These are phyloP conservation scores for Leptopilina drosophilae DNA, from an alignment of 2,888 invertebrate species.

Conservation along the genomic window DNA sequence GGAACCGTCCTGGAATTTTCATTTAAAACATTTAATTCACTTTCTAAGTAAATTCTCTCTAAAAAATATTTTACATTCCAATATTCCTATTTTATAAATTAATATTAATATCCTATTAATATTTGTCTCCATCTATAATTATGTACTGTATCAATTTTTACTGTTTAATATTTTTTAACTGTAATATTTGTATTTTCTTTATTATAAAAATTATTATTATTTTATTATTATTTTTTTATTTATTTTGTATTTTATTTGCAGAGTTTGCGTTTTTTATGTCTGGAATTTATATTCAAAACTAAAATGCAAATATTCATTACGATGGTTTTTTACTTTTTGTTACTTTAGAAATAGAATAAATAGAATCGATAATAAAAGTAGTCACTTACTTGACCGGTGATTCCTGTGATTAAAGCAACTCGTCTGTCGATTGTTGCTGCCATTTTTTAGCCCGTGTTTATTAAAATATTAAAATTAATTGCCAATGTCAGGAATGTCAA, in stretches of 20 bases:
- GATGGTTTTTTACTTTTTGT: not conserved
- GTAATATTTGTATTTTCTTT: too few relatives aligned
- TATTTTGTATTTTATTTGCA: too few relatives aligned
- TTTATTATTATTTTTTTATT: too few relatives aligned
- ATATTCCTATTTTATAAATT: not conserved
- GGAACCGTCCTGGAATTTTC: slow-evolving; percentile 91
- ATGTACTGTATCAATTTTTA: too few relatives aligned
- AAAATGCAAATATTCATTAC: not conserved
- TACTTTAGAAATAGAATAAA: not conserved
- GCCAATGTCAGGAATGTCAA: not conserved
- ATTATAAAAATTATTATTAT: too few relatives aligned
- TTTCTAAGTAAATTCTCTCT: too few relatives aligned
- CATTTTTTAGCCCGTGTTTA: slow-evolving; percentile 55
- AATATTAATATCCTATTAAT: not conserved
- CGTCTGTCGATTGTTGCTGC: slow-evolving; percentile 76
- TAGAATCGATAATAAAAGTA: slow-evolving; percentile 28
- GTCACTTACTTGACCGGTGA: slow-evolving; percentile 93
- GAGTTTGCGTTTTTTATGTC: too few relatives aligned
- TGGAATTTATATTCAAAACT: not conserved
- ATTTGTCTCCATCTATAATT: too few relatives aligned
- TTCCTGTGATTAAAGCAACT: slow-evolving; percentile 96
- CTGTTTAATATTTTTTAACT: too few relatives aligned
- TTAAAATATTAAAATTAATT: not conserved
- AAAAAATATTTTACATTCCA: not conserved
- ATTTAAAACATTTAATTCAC: slow-evolving; percentile 27